Evolutionary conservation across 1,140 invertebrate genomes (phyloP), one percentile per base, ranked within the genome.

Genomic region (Oedothorax gibbosus): DNA sequence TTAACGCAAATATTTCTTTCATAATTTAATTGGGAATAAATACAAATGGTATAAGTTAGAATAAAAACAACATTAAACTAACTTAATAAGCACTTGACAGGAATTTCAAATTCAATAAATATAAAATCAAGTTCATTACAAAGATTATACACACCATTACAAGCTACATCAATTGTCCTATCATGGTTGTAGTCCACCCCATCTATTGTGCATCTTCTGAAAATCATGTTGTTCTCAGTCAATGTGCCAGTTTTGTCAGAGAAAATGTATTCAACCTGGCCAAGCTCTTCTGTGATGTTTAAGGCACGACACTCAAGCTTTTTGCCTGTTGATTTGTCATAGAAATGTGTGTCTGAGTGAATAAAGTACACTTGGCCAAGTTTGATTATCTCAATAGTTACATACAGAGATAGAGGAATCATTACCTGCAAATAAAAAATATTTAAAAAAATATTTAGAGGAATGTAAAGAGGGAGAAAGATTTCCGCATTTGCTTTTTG

Each of bases 191-290:
- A 99, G 90, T 99, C 97, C 8, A 95, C 93, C 0, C 96, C 97
- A 49, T 93, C 94, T 14, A 99, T 95, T 0, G 95, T 94, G 89
- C 97, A 99, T 69, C 95, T 92, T 65, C 96, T 92, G 90, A 99
- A 99, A 83, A 98, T 93, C 98, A 99, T 99, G 90, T 97, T 95
- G 89, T 99, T 99, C 90, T 99, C 97, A 10, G 98, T 99, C 18
- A 99, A 91, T 4, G 98, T 99, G 8, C 98, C 98, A 2, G 98
- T 99, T 90, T 99, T 99, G 89, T 99, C 98, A 11, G 96, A 98
- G 91, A 99, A 99, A 68, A 99, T 93, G 89, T 99, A 99, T 88
- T 97, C 95, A 50, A 99, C 94, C 91, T 98, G 97, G 6, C 98
- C 98, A 68, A 99, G 92, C 90, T 99, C 97, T 90, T 99, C 98